Conservation (phyloP, 2,888 invertebrate genomes). For the Athalia rosae region DNA sequence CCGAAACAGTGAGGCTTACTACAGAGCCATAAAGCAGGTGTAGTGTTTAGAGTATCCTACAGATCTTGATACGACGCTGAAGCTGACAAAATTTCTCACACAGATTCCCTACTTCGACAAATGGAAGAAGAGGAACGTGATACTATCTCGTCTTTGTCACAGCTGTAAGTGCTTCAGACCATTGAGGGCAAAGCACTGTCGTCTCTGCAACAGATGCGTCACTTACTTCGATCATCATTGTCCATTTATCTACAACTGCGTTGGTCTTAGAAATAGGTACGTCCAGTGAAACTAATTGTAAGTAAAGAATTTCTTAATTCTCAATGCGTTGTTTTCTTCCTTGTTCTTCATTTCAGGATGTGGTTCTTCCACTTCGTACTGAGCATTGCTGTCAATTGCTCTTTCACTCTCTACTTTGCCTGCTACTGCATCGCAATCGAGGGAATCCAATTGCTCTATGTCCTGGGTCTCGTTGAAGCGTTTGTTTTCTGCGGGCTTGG, state of each 20-base stretch:
- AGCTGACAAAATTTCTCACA: neutral
- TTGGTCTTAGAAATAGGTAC: conserved; percentile 88
- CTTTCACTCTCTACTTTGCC: conserved; percentile 91
- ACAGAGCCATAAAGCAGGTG: conserved; percentile 89
- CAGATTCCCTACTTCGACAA: conserved; percentile 92
- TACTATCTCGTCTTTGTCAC: conserved; percentile 90
- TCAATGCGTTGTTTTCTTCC: neutral
- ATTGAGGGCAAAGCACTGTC: conserved; percentile 92
- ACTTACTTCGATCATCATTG: conserved; percentile 96
- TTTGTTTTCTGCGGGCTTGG: conserved; percentile 90
- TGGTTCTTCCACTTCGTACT: conserved; percentile 95
- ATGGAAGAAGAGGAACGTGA: conserved; percentile 90
- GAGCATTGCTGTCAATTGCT: conserved; percentile 91
- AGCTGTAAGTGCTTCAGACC: conserved; percentile 93
- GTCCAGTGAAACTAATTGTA: conserved; percentile 49
- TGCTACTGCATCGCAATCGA: conserved; percentile 90
- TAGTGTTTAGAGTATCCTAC: neutral
- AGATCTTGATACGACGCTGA: neutral
- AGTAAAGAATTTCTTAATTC: neutral
- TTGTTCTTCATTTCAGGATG: conserved; percentile 77
- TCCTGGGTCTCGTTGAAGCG: conserved; percentile 88
- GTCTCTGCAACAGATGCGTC: conserved; percentile 92
- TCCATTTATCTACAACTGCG: conserved; percentile 96
- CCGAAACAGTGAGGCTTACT: conserved; percentile 92
- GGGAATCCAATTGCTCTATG: conserved; percentile 89